phyloP scores from a whole-genome alignment of 2,113 vertebrate species.

The Orthonyx spaldingii region DNA sequence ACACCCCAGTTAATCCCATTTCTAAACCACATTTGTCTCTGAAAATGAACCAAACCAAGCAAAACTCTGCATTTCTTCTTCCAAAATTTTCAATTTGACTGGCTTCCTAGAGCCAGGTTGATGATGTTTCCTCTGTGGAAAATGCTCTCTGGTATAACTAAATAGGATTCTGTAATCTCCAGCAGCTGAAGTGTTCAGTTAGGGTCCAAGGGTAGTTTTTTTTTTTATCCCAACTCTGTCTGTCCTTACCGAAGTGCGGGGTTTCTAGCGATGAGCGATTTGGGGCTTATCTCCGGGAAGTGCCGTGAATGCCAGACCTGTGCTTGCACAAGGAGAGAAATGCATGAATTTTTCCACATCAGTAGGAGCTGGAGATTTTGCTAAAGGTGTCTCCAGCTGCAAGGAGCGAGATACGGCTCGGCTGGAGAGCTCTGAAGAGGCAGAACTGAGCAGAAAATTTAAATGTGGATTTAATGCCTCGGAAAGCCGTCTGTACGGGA shows the following conservation, averaged over 20 bases:
- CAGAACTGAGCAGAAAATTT: not conserved
- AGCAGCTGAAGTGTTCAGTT: slow-evolving; percentile 16
- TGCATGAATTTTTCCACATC: slow-evolving; percentile 64
- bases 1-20: not conserved
- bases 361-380: slow-evolving; percentile 25
- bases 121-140: not conserved
- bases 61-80: not conserved
- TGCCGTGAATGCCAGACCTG: not conserved
- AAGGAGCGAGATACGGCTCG: not conserved
- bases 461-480: slow-evolving; percentile 6
- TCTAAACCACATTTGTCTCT: not conserved
- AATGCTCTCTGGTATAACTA: slow-evolving; percentile 10
- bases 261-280: not conserved
- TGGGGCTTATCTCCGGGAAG: slow-evolving; percentile 21
- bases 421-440: not conserved
- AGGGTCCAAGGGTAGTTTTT: not conserved
- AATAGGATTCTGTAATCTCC: slow-evolving; percentile 47
- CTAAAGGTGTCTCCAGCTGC: slow-evolving; percentile 46
- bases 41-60: not conserved
- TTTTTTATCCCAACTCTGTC: not conserved
- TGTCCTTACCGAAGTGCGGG: accelerated
- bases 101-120: not conserved
- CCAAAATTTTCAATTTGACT: not conserved
- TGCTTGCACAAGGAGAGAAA: not conserved
- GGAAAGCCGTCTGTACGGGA: not conserved